A percentile compares a stretch with the other conserved stretches of the same genome.
These are phyloP conservation scores for Cataglyphis livida DNA, from an alignment of 2,888 invertebrate genomes.

Conservation along the genomic window DNA sequence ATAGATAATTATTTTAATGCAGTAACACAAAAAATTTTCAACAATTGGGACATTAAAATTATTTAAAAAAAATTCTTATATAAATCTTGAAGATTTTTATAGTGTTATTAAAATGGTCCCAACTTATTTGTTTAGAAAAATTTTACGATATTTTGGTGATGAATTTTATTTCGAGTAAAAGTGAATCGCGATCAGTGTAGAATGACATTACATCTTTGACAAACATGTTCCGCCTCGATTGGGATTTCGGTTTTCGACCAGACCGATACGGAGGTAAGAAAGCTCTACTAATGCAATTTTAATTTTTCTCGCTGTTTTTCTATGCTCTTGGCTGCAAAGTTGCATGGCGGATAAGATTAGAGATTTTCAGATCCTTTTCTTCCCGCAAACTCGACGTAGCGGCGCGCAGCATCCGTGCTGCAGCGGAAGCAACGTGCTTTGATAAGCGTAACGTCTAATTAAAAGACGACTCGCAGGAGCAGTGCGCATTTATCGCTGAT, in stretches of 20 bases:
- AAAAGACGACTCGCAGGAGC: slow-evolving; percentile 65
- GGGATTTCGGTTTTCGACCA: slow-evolving; percentile 66
- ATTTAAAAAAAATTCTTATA: background rate
- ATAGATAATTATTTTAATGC: background rate
- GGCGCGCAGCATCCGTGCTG: slow-evolving; percentile 45
- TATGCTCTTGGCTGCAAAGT: background rate
- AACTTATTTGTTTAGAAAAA: background rate
- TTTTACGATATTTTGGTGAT: background rate
- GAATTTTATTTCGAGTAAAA: background rate
- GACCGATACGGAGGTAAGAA: slow-evolving; percentile 66
- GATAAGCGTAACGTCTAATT: slow-evolving; percentile 74
- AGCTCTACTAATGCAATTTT: background rate
- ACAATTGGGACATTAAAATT: background rate
- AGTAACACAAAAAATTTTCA: background rate
- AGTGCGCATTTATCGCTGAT: slow-evolving; percentile 64
- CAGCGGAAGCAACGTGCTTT: slow-evolving; percentile 47
- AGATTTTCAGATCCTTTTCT: slow-evolving; percentile 53
- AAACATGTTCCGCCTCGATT: slow-evolving; percentile 70
- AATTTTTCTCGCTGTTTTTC: background rate
- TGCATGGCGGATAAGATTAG: background rate
- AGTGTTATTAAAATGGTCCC: background rate
- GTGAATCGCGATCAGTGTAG: background rate
- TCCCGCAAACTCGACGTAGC: slow-evolving; percentile 64
- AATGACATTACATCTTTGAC: background rate
- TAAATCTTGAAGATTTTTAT: background rate